Conservation (phyloP, 92 coral and sea anemone species). For the Umimayanthus kanabou region DNA sequence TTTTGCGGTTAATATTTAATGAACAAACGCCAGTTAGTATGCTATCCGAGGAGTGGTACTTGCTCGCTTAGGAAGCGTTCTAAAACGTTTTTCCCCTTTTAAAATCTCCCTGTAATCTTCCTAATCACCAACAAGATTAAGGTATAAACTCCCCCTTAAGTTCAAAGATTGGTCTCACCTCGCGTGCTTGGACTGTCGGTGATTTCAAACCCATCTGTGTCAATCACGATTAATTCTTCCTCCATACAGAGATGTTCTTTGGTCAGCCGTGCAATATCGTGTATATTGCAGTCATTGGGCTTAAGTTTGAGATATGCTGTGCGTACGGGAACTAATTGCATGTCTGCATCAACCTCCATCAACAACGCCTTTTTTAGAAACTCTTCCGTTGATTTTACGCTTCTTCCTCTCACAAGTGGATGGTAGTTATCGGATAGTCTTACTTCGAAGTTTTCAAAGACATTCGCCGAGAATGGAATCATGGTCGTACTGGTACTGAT, state of each 20-base stretch:
- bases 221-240: conserved; percentile 34
- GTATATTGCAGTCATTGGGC: conserved; percentile 17
- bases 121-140: no score
- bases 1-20: no score
- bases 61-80: no score
- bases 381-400: not conserved
- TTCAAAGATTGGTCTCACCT: conserved; percentile 13
- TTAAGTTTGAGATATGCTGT: conserved; percentile 42
- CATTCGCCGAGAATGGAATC: no score
- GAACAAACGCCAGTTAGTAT: no score
- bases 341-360: conserved; percentile 34
- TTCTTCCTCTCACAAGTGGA: no score
- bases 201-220: conserved; percentile 42
- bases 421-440: no score
- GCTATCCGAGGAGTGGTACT: no score
- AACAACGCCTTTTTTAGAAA: conserved; percentile 19
- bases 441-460: no score
- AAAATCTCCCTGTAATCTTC: no score
- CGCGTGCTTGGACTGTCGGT: conserved; percentile 35
- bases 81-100: no score
- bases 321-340: conserved; percentile 20
- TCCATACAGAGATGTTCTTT: conserved; percentile 38
- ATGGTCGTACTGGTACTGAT: not conserved
- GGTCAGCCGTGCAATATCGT: conserved; percentile 4
- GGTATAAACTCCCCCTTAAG: not conserved